A percentile compares a stretch with the other conserved stretches of the same genome.
Evolutionary conservation across 2,888 invertebrate genomes (phyloP).

Genomic region (Lasioglossum figueresi): DNA sequence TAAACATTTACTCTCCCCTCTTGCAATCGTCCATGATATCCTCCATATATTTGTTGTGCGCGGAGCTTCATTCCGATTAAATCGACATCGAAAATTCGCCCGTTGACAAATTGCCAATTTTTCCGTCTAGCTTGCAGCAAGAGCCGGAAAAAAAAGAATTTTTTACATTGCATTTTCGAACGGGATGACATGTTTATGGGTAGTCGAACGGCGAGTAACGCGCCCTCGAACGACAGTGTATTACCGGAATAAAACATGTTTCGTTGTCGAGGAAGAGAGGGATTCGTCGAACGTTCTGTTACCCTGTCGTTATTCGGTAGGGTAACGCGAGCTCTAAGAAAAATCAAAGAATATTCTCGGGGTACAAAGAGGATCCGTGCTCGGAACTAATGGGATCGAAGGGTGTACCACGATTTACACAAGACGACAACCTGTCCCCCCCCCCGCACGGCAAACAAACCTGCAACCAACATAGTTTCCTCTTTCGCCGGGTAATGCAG

Average conservation of each 20-base stretch:
- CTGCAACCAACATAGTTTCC: constrained; percentile 69
- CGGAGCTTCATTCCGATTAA: background rate
- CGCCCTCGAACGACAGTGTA: background rate
- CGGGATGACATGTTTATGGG: background rate
- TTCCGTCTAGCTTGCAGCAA: background rate
- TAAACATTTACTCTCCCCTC: too few species aligned
- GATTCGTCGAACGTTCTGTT: background rate
- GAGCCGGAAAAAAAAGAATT: background rate
- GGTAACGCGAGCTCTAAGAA: constrained; percentile 1
- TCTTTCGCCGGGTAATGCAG: constrained; percentile 74
- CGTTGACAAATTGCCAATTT: constrained; percentile 6
- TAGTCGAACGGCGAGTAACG: background rate
- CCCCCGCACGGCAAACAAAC: constrained; percentile 53
- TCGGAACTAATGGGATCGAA: constrained; percentile 58
- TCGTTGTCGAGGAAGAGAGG: background rate
- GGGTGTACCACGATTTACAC: constrained; percentile 63
- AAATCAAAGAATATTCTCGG: constrained; percentile 2
- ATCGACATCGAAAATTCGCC: background rate
- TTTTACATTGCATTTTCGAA: background rate
- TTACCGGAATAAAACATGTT: background rate
- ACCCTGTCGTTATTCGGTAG: constrained; percentile 7
- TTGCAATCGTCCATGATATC: too few species aligned
- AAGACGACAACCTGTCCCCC: constrained; percentile 63
- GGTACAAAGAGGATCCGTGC: constrained; percentile 32
- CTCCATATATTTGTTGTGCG: too few species aligned